Conservation (phyloP, 2,113 vertebrate genomes). For the Recurvirostra avosetta region DNA sequence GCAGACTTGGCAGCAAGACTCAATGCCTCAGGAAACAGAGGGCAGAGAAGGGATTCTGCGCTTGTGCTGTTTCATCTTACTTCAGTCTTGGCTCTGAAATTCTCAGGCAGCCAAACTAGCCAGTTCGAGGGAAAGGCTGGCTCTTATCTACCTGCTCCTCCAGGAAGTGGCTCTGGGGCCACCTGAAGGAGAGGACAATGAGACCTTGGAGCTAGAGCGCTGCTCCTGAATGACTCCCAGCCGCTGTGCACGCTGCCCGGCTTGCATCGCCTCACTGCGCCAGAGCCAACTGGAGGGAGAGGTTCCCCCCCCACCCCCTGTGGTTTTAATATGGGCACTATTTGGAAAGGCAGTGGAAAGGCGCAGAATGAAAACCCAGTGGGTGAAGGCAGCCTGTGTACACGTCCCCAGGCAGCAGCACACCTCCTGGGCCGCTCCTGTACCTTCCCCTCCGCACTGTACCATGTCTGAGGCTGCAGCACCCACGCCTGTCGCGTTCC, state of each 20-base stretch:
- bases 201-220: neutral
- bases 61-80: neutral
- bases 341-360: neutral
- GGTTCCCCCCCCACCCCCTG: neutral
- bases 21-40: neutral
- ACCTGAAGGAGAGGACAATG: neutral
- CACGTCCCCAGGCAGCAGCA: neutral
- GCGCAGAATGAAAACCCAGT: neutral
- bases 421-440: neutral
- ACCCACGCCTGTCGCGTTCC: neutral
- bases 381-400: neutral
- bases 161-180: neutral
- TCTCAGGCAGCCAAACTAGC: neutral
- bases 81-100: neutral
- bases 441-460: accelerated
- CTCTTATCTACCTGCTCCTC: neutral
- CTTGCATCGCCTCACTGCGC: neutral
- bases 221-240: neutral
- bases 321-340: neutral
- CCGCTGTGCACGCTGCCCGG: neutral
- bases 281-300: neutral
- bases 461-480: neutral
- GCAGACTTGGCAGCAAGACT: neutral
- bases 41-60: neutral
- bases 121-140: neutral